Base-by-base conservation (phyloP, 2,113 vertebrate genomes). In the Solea solea region DNA sequence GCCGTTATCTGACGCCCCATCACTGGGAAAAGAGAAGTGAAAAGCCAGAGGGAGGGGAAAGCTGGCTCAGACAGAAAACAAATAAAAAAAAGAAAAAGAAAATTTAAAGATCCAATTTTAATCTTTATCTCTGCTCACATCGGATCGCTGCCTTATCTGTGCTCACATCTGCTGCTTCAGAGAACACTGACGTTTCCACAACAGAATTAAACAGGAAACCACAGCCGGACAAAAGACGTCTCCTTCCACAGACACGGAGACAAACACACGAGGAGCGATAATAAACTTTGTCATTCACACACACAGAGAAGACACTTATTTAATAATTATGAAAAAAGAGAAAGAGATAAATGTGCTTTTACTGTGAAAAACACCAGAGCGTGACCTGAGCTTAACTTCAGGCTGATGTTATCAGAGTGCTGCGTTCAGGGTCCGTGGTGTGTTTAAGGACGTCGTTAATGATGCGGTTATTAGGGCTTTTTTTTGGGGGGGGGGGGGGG, bases 201-300 rank as follows among this genome's bases (percentile, higher is more conserved):
- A 84, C 90, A 93, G 89, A 91, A 90, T 93, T 89, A 90, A 92
- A 93, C 92, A 91, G 92, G 93, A 94, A 94, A 89, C 91, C 75
- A 75, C 76, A 75, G 83, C 81, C 78, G 86, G 86, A 90, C 87
- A 77, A 68, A 76, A 82, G 72, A 70, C 5, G 14, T 50, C 49
- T 7, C 13, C 49, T n/a, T 12, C 15, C 49, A 50, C 49, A 51
- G 13, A 51, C 6, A 51, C 6, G 13, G 50, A 25, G 15, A 45
- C 6, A 1, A 16, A n/a, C 6, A n/a, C 7, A 52, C 21, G 3
- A 9, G 21, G 3, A 9, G 21, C 9, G 7, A 52, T 9, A 7
- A 9, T 2, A 51, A 8, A 21, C 2, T 21, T n/a, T 16, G 3
- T 16, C 16, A 52, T 5, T 9, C 50, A 21, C 50, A 54, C 25